Percentiles rank a stretch among this genome's conserved stretches.
Conservation (phyloP, 2,888 invertebrate species). For the Diarsia rubi region DNA sequence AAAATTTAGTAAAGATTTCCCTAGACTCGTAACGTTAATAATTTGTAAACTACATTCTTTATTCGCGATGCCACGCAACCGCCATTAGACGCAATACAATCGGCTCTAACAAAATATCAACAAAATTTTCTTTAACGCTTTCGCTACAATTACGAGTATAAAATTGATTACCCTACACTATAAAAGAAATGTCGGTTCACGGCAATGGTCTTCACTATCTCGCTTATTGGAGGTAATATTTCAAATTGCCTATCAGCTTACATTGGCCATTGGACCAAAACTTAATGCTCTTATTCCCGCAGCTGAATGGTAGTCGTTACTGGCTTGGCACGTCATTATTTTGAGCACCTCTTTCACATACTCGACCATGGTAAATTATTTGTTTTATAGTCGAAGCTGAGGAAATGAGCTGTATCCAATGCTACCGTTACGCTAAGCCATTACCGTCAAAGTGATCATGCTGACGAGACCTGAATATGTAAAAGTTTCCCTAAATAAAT, state of each 20-base stretch:
- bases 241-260: constrained; percentile 74
- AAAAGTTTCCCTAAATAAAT: background rate
- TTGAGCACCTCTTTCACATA: constrained; percentile 58
- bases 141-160: constrained; percentile 76
- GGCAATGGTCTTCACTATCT: constrained; percentile 71
- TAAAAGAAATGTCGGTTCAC: constrained; percentile 76
- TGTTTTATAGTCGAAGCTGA: constrained; percentile 43
- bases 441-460: constrained; percentile 6
- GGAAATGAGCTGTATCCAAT: constrained; percentile 42
- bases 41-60: constrained; percentile 35
- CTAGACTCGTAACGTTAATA: constrained; percentile 26
- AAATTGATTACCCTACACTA: constrained; percentile 78
- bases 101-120: constrained; percentile 68
- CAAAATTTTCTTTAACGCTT: constrained; percentile 77
- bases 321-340: constrained; percentile 70
- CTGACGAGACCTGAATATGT: background rate
- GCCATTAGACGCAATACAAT: constrained; percentile 50
- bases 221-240: constrained; percentile 75
- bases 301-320: constrained; percentile 72
- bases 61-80: constrained; percentile 52
- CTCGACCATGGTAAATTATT: constrained; percentile 49
- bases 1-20: constrained; percentile 18
- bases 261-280: constrained; percentile 70
- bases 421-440: constrained; percentile 13
- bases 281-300: constrained; percentile 69